Percentiles rank a stretch among this genome's conserved stretches.
phyloP scores from a whole-genome alignment of 2,888 invertebrate species.

The Cosmia pyralina region DNA sequence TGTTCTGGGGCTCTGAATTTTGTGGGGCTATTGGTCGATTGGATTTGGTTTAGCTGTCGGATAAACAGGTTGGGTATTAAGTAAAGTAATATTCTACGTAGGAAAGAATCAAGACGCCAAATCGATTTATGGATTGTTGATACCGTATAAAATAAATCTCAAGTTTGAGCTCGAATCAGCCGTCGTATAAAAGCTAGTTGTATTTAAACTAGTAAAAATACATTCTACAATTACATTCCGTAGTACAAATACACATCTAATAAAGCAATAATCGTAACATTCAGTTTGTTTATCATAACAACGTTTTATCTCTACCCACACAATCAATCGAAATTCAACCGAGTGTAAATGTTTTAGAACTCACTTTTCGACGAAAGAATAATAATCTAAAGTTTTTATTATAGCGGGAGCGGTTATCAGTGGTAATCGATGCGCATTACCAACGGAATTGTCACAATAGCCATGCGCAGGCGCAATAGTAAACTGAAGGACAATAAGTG shows the following conservation, averaged over 20 bases:
- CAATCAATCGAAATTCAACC: conserved; percentile 46
- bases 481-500: conserved; percentile 71
- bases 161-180: conserved; percentile 5
- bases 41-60: neutral
- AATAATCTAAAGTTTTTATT: conserved; percentile 35
- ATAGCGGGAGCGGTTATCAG: conserved; percentile 55
- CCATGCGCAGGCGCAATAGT: conserved; percentile 69
- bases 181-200: conserved; percentile 21
- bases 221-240: conserved; percentile 52
- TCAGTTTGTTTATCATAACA: conserved; percentile 61
- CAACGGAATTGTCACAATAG: conserved; percentile 75
- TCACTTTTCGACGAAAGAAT: conserved; percentile 32
- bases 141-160: conserved; percentile 12
- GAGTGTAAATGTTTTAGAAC: conserved; percentile 33
- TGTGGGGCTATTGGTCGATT: neutral
- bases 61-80: neutral
- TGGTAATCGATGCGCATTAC: conserved; percentile 75
- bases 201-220: conserved; percentile 43
- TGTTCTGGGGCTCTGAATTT: conserved; percentile 2
- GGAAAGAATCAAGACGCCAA: neutral
- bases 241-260: conserved; percentile 59
- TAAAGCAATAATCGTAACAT: conserved; percentile 62
- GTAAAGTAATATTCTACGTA: neutral
- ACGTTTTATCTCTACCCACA: conserved; percentile 49
- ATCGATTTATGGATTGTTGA: conserved; percentile 6